A percentile compares a stretch with the other conserved stretches of the same genome.
phyloP scores from a whole-genome alignment of 2,888 invertebrate genomes.

The Pollenia angustigena region DNA sequence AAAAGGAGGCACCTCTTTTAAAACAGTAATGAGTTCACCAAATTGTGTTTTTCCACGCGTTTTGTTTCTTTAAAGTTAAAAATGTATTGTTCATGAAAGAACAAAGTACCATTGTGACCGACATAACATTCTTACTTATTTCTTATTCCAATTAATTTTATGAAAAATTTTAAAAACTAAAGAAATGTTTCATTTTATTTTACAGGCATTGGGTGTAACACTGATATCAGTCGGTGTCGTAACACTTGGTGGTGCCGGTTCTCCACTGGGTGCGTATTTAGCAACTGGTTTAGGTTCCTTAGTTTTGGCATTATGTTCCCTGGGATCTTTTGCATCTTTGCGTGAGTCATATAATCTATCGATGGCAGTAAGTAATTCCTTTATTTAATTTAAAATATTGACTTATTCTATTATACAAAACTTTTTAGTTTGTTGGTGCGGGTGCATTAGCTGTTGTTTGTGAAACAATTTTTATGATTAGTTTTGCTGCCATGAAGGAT shows the following conservation, averaged over 20 bases:
- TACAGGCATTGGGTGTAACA: constrained; percentile 76
- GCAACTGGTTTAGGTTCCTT: constrained; percentile 76
- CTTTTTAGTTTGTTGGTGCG: constrained; percentile 72
- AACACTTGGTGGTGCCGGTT: constrained; percentile 79
- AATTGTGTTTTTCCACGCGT: too few relatives aligned
- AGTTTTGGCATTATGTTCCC: constrained; percentile 76
- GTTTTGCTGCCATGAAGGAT: constrained; percentile 76
- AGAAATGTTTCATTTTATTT: not conserved
- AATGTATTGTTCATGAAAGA: too few relatives aligned
- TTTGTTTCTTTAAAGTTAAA: too few relatives aligned
- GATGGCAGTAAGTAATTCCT: constrained; percentile 72
- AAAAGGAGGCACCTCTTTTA: too few relatives aligned
- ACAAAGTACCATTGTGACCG: too few relatives aligned
- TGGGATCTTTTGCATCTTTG: constrained; percentile 79
- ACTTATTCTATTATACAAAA: not conserved
- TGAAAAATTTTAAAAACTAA: too few relatives aligned
- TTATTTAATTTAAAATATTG: not conserved
- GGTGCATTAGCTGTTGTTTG: constrained; percentile 73
- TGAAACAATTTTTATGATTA: constrained; percentile 77
- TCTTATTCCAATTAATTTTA: not conserved
- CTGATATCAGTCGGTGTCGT: constrained; percentile 80
- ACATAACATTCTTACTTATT: not conserved
- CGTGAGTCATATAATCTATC: constrained; percentile 80
- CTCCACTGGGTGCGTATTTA: constrained; percentile 78
- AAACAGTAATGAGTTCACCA: too few relatives aligned